Conservation (phyloP, 2,797 vertebrate species). For the Simalia tracyae region DNA sequence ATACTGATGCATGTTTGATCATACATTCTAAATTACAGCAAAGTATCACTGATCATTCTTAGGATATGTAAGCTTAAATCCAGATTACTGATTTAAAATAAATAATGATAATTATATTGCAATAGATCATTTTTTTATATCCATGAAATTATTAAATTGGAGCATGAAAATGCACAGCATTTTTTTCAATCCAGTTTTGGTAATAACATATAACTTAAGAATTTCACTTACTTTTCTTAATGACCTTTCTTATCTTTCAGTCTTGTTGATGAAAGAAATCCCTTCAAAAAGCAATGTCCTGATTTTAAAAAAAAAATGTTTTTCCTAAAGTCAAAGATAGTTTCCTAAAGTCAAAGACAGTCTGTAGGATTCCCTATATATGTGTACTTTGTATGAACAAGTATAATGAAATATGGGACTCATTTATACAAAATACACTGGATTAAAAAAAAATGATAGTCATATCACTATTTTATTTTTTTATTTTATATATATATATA, state of each 20-base stretch:
- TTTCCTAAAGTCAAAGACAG: too few species aligned
- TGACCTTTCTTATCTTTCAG: neutral
- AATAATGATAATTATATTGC: neutral
- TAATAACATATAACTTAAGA: neutral
- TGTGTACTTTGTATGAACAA: too few species aligned
- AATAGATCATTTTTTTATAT: neutral
- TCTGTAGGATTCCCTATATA: too few species aligned
- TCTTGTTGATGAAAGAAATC: neutral
- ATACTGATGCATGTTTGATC: neutral
- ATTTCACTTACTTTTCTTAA: neutral
- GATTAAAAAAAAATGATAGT: too few species aligned
- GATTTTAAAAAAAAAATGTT: neutral
- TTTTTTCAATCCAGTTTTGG: neutral
- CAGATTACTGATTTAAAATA: neutral
- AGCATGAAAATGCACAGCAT: neutral
- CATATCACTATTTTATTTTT: too few species aligned
- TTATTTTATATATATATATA: too few species aligned
- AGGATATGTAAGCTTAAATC: neutral
- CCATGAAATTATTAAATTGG: neutral
- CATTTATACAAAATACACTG: too few species aligned
- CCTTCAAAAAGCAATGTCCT: neutral
- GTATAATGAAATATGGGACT: too few species aligned
- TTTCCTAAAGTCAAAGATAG: neutral
- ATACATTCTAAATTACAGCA: neutral
- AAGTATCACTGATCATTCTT: neutral